Base-by-base conservation (phyloP, 2,888 invertebrate genomes). In the Hoplodrina blanda region DNA sequence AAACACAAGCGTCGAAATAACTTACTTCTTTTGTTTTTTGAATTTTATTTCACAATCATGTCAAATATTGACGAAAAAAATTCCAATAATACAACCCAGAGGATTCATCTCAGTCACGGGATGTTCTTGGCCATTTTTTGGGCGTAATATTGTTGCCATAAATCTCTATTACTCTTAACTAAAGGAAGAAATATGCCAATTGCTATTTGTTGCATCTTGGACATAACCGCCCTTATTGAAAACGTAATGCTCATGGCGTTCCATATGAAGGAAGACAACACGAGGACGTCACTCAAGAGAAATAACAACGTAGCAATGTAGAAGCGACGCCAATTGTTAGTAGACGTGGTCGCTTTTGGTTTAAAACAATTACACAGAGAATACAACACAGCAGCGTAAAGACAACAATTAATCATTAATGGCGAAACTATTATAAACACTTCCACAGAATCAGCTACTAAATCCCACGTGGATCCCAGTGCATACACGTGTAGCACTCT, bases 391-490 rank as follows among this genome's bases (percentile, higher is more conserved):
- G 63, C 49, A 41, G 33, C 37, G 10, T 77, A 77, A 6, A 77
- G 37, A 17, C 49, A 25, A 54, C 68, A 68, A 44, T 77, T 77
- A 5, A 77, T 61, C 60, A 77, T 68, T 13, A 77, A 57, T 37
- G 80, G 76, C 0, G 80, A 77, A 13, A 74, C 62, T 25, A 74
- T 74, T 15, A 74, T 62, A 20, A 74, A 74, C 25, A 74, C 74
- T 63, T 76, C 76, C 15, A 76, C 59, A 41, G 61, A 60, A 60
- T 63, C 15, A 10, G 79, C 79, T 0, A 62, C 19, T 20, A 17
- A 20, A 56, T 73, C 55, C 52, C 25, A 10, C 1, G 54, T 20
- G 20, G 74, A 62, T 11, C 55, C 50, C 0, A 0, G 0, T 25
- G 0, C 0, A 49, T 60, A 73, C 2, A 73, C 0, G 7, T 74